Conservation (phyloP, 2,113 vertebrate genomes). For the Pluvialis apricaria region DNA sequence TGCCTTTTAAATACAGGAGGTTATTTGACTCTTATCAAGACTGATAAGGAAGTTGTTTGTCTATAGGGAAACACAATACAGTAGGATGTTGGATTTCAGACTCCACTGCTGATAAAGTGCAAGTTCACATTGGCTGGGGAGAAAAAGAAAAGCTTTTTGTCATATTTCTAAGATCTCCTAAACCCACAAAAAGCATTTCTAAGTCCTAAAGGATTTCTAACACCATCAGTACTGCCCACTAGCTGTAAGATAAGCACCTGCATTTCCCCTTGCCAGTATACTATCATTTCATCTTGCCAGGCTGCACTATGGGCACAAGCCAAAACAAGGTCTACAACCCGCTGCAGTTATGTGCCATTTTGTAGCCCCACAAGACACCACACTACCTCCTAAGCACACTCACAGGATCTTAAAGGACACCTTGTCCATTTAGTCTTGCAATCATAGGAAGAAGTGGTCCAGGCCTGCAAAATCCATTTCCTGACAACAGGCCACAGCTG, state of each 20-base stretch:
- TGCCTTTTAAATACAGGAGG: neutral
- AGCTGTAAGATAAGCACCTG: neutral
- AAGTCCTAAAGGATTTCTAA: neutral
- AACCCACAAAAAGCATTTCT: neutral
- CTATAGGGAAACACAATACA: neutral
- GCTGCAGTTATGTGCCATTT: neutral
- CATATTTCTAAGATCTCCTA: neutral
- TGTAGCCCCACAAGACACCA: neutral
- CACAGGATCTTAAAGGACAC: neutral
- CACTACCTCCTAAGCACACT: neutral
- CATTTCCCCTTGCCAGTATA: neutral
- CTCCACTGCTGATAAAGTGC: neutral
- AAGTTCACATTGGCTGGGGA: neutral
- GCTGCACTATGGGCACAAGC: neutral
- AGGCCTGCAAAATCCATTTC: neutral
- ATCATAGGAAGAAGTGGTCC: neutral
- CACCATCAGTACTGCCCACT: neutral
- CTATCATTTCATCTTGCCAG: neutral
- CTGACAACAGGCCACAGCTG: neutral
- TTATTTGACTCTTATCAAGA: conserved; percentile 9
- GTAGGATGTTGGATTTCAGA: neutral
- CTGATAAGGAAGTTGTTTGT: conserved; percentile 7
- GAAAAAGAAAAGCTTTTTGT: neutral
- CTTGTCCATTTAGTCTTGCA: neutral
- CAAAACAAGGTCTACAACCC: neutral